Evolutionary conservation across 1,140 invertebrate genomes (phyloP), one percentile per base, ranked within the genome.

Genomic region (Caenorhabditis latens): DNA sequence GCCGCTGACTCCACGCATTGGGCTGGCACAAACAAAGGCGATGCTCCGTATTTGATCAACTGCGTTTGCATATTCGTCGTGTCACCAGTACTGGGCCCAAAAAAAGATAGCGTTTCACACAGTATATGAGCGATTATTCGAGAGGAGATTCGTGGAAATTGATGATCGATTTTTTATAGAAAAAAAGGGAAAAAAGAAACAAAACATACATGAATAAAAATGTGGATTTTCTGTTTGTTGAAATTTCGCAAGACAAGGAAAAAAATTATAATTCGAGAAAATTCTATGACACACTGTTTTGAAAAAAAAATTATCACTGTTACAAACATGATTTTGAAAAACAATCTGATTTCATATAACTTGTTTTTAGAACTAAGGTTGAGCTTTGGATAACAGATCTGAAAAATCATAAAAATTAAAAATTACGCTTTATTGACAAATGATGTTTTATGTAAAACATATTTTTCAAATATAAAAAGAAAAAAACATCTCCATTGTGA

Each of bases 41-140:
- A 43, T 71, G 67, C 71, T 50, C 43, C n/a, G 46, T 79, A 50
- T 79, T 79, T 79, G 71, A 79, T 79, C 71, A 79, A 79, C 71
- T 79, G 71, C 71, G 71, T 79, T 79, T 79, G 71, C 71, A 79
- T 79, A 79, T 79, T 79, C 71, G 46, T 14, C 71, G 71, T 79
- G 71, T 79, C 71, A 79, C 71, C 71, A 79, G 71, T 50, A 50
- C 16, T 65, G 61, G 61, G 24, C 21, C 61, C 11, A 79, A 79
- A 79, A 50, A 79, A 50, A 48, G 71, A 79, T 79, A 32, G 61
- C 61, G 61, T 63, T 63, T 79, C 71, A 79, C 71, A 79, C 71
- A 50, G 71, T 79, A 79, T 79, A 79, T 79, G 65, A 71, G 40
- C 65, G 65, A 46, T 46, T n/a, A 71, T 71, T 71, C n/a, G 71